Evolutionary conservation across 2,113 vertebrate genomes (phyloP).

Genomic region (Tretioscincus oriximinensis): DNA sequence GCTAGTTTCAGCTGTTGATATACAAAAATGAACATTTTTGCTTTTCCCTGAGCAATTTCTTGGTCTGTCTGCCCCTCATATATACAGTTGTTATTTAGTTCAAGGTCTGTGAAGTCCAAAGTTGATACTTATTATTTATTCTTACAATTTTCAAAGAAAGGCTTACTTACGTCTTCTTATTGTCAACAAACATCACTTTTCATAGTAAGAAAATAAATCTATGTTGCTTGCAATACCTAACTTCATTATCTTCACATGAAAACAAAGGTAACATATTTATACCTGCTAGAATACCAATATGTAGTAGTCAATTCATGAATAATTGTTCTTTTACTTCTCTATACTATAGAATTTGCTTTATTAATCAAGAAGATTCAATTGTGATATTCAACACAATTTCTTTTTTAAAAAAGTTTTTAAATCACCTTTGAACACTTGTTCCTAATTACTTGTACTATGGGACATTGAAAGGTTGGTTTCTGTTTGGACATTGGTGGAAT

Average conservation of each 20-base stretch:
- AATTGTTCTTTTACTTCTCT: background rate
- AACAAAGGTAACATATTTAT: constrained; percentile 12
- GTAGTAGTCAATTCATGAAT: background rate
- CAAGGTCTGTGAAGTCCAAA: constrained; percentile 1
- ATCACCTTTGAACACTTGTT: background rate
- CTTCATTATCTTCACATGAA: constrained; percentile 18
- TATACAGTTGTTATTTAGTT: background rate
- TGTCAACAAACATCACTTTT: background rate
- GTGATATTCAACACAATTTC: background rate
- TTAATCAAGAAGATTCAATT: background rate
- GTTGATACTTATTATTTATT: background rate
- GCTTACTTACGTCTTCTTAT: background rate
- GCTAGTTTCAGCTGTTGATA: background rate
- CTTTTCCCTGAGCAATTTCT: background rate
- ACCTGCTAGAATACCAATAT: background rate
- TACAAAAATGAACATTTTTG: constrained; percentile 23
- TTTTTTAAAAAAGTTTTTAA: background rate
- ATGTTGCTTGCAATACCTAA: background rate
- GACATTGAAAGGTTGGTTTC: background rate
- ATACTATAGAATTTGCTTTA: background rate
- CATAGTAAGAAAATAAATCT: background rate
- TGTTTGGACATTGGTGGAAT: background rate
- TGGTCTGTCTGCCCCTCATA: background rate
- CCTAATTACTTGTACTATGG: background rate
- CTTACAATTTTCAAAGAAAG: background rate